Evolutionary conservation across 2,888 invertebrate species (phyloP).

Genomic region (Thereva nobilitata): DNA sequence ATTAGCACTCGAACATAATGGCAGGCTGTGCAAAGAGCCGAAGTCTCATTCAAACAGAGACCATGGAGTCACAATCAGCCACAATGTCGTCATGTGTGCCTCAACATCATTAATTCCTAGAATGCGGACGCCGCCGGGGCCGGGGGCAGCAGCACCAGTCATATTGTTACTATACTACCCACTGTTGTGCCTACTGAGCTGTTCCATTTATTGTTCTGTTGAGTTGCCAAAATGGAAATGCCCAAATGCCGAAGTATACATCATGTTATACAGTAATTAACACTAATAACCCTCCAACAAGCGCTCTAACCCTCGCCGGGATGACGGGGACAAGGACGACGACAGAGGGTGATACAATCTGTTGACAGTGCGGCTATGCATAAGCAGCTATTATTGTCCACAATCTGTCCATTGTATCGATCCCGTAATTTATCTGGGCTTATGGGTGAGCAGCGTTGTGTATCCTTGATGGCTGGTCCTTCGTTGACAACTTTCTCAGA

Average conservation of each 20-base stretch:
- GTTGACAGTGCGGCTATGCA: constrained; percentile 38
- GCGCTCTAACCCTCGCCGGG: constrained; percentile 5
- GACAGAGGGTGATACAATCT: constrained; percentile 32
- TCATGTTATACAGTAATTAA: constrained; percentile 37
- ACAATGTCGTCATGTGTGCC: constrained; percentile 31
- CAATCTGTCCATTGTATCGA: constrained; percentile 35
- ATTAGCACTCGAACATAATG: constrained; percentile 31
- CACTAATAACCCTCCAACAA: constrained; percentile 31
- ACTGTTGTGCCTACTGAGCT: constrained; percentile 16
- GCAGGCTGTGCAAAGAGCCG: not conserved
- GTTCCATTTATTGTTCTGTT: constrained; percentile 37
- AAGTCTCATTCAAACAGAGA: constrained; percentile 18
- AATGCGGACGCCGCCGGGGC: not conserved
- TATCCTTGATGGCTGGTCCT: not conserved
- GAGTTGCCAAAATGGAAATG: constrained; percentile 34
- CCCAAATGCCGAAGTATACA: constrained; percentile 35
- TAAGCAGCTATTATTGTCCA: constrained; percentile 36
- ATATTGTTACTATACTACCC: constrained; percentile 19
- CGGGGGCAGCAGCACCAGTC: no score
- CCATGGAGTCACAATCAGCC: constrained; percentile 11
- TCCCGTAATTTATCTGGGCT: constrained; percentile 22
- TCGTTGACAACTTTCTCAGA: not conserved
- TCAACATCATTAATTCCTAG: constrained; percentile 35
- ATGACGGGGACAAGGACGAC: constrained; percentile 25
- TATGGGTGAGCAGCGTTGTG: not conserved